Evolutionary conservation across 2,888 invertebrate genomes (phyloP).

Genomic region (Morpho achilles): DNA sequence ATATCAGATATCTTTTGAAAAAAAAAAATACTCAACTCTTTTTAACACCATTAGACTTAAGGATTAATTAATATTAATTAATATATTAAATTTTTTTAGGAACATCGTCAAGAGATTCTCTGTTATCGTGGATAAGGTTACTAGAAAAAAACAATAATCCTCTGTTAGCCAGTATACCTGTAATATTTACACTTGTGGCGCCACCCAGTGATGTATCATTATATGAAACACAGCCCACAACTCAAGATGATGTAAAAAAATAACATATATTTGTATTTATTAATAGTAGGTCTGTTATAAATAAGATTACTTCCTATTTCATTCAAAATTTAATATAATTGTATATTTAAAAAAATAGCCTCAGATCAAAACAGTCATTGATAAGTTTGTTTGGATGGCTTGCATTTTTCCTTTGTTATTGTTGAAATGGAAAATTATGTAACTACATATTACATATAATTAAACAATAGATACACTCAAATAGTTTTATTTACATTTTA

Average conservation of each 20-base stretch:
- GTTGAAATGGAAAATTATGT: no score
- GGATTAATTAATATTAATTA: background rate
- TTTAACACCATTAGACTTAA: no score
- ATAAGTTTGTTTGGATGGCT: background rate
- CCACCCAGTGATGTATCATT: conserved; percentile 69
- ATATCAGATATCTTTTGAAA: background rate
- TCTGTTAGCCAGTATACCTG: conserved; percentile 84
- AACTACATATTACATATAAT: background rate
- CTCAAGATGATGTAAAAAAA: conserved; percentile 31
- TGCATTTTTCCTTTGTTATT: background rate
- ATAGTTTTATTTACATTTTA: conserved; percentile 24
- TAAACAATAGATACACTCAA: conserved; percentile 4
- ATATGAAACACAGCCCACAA: conserved; percentile 50
- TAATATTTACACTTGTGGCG: conserved; percentile 89
- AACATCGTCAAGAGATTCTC: conserved; percentile 92
- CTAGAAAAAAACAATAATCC: conserved; percentile 88
- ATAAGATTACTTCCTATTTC: no score
- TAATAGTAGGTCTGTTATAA: no score
- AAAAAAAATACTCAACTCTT: no score
- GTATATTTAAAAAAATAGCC: no score
- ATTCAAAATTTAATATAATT: no score
- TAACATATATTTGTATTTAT: conserved; percentile 21
- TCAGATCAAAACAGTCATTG: no score
- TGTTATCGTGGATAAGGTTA: conserved; percentile 94
- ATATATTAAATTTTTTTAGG: conserved; percentile 68